Evolutionary conservation across 2,888 invertebrate species (phyloP).

Genomic region (Salpingus planirostris): DNA sequence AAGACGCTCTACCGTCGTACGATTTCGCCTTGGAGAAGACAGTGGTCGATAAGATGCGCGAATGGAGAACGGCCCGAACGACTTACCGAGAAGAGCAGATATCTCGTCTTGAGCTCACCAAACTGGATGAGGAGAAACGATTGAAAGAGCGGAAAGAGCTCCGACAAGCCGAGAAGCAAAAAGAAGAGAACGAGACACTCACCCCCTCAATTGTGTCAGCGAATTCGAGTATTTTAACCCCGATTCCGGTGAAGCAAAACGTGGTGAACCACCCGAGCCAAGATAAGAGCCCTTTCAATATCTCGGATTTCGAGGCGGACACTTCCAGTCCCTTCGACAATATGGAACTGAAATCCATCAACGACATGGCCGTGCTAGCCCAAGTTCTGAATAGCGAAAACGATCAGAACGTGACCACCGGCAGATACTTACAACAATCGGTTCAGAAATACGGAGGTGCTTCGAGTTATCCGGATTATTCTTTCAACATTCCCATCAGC

Average conservation of each 20-base stretch:
- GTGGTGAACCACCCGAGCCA: conserved; percentile 18
- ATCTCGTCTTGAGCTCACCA: conserved; percentile 43
- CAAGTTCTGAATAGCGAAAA: conserved; percentile 52
- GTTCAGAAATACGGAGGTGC: too few relatives aligned
- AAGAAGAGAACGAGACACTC: conserved; percentile 6
- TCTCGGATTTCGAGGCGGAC: conserved; percentile 84
- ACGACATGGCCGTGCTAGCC: conserved; percentile 84
- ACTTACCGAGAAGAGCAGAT: conserved; percentile 53
- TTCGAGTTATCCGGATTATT: conserved; percentile 16
- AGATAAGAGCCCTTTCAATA: conserved; percentile 40
- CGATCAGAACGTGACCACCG: too few relatives aligned
- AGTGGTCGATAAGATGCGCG: conserved; percentile 61
- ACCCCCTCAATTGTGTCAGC: not conserved
- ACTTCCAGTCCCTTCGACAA: conserved; percentile 91
- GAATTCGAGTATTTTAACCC: conserved; percentile 2
- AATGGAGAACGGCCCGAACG: conserved; percentile 59
- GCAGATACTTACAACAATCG: conserved; percentile 3
- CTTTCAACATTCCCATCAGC: conserved; percentile 7
- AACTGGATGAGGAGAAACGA: conserved; percentile 8
- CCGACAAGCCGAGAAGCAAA: conserved; percentile 16
- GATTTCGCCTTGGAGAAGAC: conserved; percentile 67
- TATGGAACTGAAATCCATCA: conserved; percentile 83
- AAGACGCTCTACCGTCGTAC: conserved; percentile 52
- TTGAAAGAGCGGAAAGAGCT: conserved; percentile 15
- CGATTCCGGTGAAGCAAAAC: conserved; percentile 11